Base-by-base conservation (phyloP, 2,113 vertebrate genomes). In the Scolopax mira region DNA sequence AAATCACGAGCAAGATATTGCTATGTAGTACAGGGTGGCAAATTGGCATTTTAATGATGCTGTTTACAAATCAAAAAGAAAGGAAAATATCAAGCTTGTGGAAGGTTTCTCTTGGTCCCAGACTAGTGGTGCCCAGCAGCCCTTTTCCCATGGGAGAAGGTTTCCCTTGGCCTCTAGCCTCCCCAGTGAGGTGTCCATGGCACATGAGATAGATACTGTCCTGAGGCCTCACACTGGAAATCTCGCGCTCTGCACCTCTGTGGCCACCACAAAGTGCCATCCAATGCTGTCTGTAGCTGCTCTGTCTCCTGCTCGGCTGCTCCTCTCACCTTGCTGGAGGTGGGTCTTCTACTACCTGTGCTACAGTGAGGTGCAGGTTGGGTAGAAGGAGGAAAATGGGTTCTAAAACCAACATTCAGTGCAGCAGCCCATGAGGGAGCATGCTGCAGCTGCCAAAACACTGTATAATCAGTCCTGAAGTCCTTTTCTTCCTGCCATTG, bases 151-250 rank as follows among this genome's bases (percentile, higher is more conserved):
- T 18, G 22, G 52, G 49, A 89, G 39, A 54, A 54, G 52, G 28
- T 16, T 30, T 72, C 18, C 21, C 31, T 66, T 74, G 60, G 18
- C 51, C 2, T 14, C 18, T 25, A 80, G 39, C 48, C 28, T 44
- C 22, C 9, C n/a, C 4, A 3, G 25, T 8, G 41, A 27, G 17
- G 35, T 24, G 35, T 21, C 64, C 35, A 33, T 0, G 0, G 13
- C 13, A 2, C 37, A 6, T 18, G 52, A 41, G 44, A 89, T 19
- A 16, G 77, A 28, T 11, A 7, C 46, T 44, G 24, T 65, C 61
- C 31, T 2, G 3, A 44, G 77, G 24, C n/a, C 37, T 85, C 4
- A 0, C 21, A 18, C 39, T 48, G 67, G 30, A 25, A 42, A 28
- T 55, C 71, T 52, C 4, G 2, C 1, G 3, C 22, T 41, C 37